Evolutionary conservation across 2,888 invertebrate species (phyloP).

Genomic region (Nineta flava): DNA sequence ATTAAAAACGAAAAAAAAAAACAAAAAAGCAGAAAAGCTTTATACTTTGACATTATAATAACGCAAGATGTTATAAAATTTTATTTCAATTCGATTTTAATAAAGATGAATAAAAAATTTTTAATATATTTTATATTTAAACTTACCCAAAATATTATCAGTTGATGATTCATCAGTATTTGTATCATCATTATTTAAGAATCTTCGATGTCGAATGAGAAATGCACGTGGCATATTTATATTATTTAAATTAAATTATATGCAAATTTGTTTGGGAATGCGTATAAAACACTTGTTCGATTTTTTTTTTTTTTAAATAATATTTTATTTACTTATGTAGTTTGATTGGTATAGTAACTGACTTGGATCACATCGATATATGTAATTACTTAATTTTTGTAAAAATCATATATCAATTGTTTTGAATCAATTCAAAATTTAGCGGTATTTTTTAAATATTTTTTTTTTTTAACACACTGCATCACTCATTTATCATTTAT

Average conservation of each 20-base stretch:
- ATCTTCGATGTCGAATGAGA: slow-evolving; percentile 43
- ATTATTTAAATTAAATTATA: background rate
- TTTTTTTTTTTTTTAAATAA: background rate
- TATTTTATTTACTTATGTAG: no score
- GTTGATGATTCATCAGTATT: no score
- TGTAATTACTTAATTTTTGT: background rate
- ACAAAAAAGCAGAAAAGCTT: no score
- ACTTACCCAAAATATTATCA: no score
- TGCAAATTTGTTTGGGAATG: background rate
- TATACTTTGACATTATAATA: no score
- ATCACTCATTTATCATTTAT: no score
- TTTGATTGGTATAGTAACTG: background rate
- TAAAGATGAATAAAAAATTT: no score
- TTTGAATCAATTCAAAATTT: background rate
- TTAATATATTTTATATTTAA: no score
- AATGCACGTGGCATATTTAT: slow-evolving; percentile 43
- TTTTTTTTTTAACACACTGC: background rate
- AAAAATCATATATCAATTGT: background rate
- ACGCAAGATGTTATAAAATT: no score
- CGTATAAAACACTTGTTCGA: slow-evolving; percentile 1
- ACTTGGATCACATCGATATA: background rate
- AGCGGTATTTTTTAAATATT: background rate
- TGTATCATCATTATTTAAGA: no score
- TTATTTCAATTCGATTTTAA: no score
- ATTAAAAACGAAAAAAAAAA: no score